Base-by-base conservation (phyloP, 2,113 vertebrate species). In the Ascaphus truei region DNA sequence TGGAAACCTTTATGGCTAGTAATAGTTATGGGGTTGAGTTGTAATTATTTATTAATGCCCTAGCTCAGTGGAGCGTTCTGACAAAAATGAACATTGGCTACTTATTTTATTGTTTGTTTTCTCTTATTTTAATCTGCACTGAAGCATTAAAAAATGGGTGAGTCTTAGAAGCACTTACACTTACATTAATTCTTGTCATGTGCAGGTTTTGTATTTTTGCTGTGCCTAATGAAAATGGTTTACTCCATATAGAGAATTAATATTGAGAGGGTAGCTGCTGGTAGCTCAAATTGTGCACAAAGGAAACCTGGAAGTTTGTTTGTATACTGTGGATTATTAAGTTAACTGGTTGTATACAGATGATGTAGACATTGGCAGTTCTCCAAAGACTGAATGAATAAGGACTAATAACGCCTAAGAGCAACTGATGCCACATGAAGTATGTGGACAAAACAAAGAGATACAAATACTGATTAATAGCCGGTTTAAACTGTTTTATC, bases 21-120 rank as follows among this genome's bases (percentile, higher is more conserved):
- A 58, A 41, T 69, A 57, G 4, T 64, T 53, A 34, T 73, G 48
- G 60, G 57, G 56, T 13, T 16, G 12, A 10, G 7, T 34, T 45
- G 4, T 55, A 77, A 75, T 76, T 79, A 75, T 76, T 75, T 78
- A 79, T 77, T 78, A 74, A 72, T 76, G 41, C 27, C 26, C 56
- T 63, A 30, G 18, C 48, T 79, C 73, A 71, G 16, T 72, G 22
- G 59, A 73, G 41, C 33, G 50, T 72, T 76, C 27, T 58, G 66
- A 61, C 76, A 56, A 77, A 71, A 72, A 72, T 59, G 22, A 68
- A 11, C n/a, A 52, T 16, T 22, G 2, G 0, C 56, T 56, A 53
- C 5, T 23, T 66, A 16, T 67, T 20, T 76, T 37, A 59, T 50
- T 30, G 20, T 62, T 77, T 73, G n/a, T 72, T 80, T 76, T 72